Conservation (phyloP, 2,888 invertebrate genomes). For the Imbricaverruca yamaguchii region DNA sequence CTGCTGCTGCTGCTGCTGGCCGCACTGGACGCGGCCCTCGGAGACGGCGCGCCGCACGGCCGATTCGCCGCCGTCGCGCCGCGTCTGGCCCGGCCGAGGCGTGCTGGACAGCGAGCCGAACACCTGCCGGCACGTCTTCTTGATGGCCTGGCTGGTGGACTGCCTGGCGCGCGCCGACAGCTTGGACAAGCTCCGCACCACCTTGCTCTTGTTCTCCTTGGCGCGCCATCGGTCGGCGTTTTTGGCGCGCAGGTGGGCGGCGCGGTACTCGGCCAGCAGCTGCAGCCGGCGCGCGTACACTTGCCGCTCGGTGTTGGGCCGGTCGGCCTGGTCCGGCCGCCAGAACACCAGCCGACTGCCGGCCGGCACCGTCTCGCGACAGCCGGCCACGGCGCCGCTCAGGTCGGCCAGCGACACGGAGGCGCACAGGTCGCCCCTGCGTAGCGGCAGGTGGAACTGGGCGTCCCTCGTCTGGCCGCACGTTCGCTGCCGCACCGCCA, state of each 20-base stretch:
- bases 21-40: not conserved
- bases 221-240: constrained; percentile 53
- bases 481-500: constrained; percentile 48
- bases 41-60: not conserved
- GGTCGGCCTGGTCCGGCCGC: constrained; percentile 51
- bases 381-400: constrained; percentile 67
- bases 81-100: constrained; percentile 40
- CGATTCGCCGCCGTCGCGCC: not conserved
- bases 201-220: not conserved
- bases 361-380: constrained; percentile 60
- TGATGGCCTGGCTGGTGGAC: constrained; percentile 40
- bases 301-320: constrained; percentile 50
- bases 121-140: constrained; percentile 56
- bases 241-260: constrained; percentile 49
- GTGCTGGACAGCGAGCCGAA: constrained; percentile 48
- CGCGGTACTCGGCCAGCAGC: constrained; percentile 51
- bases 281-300: constrained; percentile 46
- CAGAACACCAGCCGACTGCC: constrained; percentile 48
- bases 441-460: constrained; percentile 45
- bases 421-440: constrained; percentile 48
- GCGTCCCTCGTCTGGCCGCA: constrained; percentile 59
- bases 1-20: constrained; percentile 44
- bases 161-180: not conserved
- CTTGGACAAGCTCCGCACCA: constrained; percentile 31
- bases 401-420: constrained; percentile 45